Conservation (phyloP, 2,888 invertebrate genomes). For the Cataglyphis livida region DNA sequence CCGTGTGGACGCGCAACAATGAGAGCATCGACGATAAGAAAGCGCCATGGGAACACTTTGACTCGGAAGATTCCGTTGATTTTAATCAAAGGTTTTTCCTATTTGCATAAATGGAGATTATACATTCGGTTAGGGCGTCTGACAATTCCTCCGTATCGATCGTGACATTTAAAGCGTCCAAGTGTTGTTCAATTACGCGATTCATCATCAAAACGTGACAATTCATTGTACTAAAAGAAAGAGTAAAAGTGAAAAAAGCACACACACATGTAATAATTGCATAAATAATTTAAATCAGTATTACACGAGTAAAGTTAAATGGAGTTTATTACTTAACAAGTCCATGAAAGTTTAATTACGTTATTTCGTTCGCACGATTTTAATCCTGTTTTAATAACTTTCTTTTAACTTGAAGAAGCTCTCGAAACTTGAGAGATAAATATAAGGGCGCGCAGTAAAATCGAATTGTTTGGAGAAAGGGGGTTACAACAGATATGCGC, state of each 20-base stretch:
- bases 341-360: constrained; percentile 1
- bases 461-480: constrained; percentile 6
- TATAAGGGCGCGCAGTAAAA: neutral
- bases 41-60: neutral
- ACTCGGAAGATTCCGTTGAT: constrained; percentile 12
- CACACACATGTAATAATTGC: neutral
- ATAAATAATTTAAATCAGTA: neutral
- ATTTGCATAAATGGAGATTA: constrained; percentile 14
- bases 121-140: neutral
- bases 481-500: neutral
- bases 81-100: constrained; percentile 25
- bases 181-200: neutral
- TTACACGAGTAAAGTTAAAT: neutral
- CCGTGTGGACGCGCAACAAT: neutral
- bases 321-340: neutral
- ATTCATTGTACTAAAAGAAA: neutral
- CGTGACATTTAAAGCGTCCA: neutral
- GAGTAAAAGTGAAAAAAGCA: neutral
- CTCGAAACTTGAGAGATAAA: neutral
- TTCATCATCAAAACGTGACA: neutral
- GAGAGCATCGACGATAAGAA: neutral
- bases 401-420: neutral
- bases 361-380: neutral
- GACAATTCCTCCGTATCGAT: neutral
- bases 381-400: constrained; percentile 8